A percentile compares a stretch with the other conserved stretches of the same genome.
Conservation (phyloP, 2,797 vertebrate species). For the Squalus acanthias region DNA sequence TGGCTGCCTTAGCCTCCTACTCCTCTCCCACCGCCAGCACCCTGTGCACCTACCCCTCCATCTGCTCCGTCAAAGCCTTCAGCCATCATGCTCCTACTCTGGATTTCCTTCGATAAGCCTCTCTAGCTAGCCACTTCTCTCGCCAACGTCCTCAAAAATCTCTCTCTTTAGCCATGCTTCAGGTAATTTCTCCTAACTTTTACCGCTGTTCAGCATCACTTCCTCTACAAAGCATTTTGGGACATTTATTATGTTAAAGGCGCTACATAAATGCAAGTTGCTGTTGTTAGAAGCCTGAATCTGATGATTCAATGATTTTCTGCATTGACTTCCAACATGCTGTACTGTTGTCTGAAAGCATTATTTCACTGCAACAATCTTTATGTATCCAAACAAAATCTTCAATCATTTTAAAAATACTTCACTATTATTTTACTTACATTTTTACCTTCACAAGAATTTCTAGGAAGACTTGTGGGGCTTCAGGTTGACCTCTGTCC, state of each 20-base stretch:
- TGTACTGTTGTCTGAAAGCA: neutral
- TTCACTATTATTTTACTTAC: neutral
- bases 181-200: neutral
- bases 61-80: too few relatives aligned
- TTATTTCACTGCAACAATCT: neutral
- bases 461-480: neutral
- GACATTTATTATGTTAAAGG: neutral
- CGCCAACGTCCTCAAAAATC: neutral
- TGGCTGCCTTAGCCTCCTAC: neutral
- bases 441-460: neutral
- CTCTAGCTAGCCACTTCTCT: neutral
- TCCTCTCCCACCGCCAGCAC: neutral
- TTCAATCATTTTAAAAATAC: neutral
- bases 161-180: neutral
- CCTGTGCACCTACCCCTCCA: neutral
- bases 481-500: neutral
- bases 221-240: neutral
- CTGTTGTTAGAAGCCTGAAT: neutral
- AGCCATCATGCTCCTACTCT: neutral
- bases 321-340: neutral
- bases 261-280: neutral
- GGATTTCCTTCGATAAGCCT: neutral
- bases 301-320: neutral
- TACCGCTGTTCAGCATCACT: neutral
- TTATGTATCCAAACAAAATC: neutral